A percentile compares a stretch with the other conserved stretches of the same genome.
Evolutionary conservation across 2,113 vertebrate species (phyloP).

Genomic region (Spermophilus dauricus): DNA sequence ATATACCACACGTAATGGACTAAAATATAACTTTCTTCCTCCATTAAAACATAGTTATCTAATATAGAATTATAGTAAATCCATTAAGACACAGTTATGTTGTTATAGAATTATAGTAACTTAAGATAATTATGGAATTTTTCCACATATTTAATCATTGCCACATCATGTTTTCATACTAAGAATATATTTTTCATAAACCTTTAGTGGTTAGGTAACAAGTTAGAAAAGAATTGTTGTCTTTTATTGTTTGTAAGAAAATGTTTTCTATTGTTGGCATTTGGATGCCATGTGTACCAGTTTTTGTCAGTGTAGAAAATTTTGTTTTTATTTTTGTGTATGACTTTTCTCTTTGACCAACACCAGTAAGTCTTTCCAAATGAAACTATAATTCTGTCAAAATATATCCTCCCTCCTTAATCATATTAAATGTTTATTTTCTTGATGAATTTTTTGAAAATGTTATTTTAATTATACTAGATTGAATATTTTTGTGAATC

Average conservation of each 20-base stretch:
- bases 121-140: no score
- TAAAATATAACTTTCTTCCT: background rate
- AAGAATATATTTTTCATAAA: no score
- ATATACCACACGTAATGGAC: background rate
- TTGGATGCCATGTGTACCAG: background rate
- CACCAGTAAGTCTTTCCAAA: background rate
- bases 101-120: background rate
- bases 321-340: conserved; percentile 18
- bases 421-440: conserved; percentile 22
- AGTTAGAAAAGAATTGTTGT: no score
- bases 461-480: background rate
- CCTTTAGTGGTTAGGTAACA: no score
- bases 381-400: background rate
- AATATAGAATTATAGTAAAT: no score
- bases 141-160: no score
- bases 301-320: background rate
- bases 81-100: background rate
- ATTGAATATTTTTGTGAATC: background rate
- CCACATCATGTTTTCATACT: no score
- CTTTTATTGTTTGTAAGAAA: no score
- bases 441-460: background rate
- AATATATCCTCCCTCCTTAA: background rate
- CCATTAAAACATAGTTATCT: background rate
- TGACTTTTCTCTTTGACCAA: background rate
- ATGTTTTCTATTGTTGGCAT: no score